phyloP scores from a whole-genome alignment of 2,113 vertebrate genomes.

The Perca fluviatilis region DNA sequence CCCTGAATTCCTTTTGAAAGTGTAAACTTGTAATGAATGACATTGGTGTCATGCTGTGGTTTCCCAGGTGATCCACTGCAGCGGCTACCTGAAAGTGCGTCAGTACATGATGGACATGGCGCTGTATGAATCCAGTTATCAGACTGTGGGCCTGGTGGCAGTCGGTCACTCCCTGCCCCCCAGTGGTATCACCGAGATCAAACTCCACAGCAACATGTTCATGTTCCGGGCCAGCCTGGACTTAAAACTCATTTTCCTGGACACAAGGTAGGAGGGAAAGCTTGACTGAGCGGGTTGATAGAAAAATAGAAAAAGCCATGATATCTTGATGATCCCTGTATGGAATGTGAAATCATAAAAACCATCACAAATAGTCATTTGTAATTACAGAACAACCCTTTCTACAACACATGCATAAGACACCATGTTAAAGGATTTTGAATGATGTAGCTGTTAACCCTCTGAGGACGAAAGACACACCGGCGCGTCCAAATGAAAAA shows the following conservation, averaged over 20 bases:
- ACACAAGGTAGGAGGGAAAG: conserved; percentile 88
- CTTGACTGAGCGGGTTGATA: not conserved
- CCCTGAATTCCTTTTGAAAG: no score
- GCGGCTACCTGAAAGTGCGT: conserved; percentile 94
- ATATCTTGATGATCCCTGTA: not conserved
- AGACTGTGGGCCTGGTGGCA: conserved; percentile 93
- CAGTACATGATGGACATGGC: conserved; percentile 93
- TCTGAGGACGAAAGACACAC: no score
- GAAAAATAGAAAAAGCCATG: not conserved
- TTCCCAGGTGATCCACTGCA: conserved; percentile 95
- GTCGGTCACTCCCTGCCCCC: conserved; percentile 94
- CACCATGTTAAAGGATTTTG: not conserved
- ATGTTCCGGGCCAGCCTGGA: conserved; percentile 97
- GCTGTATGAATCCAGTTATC: conserved; percentile 92
- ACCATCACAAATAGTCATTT: not conserved
- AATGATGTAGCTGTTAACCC: not conserved
- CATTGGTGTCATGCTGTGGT: not conserved
- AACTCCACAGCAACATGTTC: conserved; percentile 97
- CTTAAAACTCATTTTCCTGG: conserved; percentile 94
- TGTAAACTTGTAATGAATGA: not conserved
- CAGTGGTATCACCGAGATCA: conserved; percentile 95
- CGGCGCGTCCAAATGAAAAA: no score
- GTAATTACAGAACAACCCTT: not conserved
- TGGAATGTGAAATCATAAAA: not conserved
- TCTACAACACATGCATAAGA: not conserved